Conservation (phyloP, 2,113 vertebrate genomes). For the Oncorhynchus tshawytscha region DNA sequence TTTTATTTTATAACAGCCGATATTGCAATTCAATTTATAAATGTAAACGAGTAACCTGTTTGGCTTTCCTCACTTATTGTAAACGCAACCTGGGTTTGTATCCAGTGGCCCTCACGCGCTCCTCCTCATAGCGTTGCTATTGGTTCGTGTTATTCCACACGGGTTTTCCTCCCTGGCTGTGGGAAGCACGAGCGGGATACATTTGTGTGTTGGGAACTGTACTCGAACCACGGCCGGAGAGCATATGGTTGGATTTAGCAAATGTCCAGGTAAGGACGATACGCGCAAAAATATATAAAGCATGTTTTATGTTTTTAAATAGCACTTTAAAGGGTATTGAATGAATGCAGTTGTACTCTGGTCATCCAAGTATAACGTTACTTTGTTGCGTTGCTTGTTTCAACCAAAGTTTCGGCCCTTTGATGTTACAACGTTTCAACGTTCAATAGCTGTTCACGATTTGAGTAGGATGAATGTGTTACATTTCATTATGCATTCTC, state of each 20-base stretch:
- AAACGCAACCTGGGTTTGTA: neutral
- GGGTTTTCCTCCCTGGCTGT: neutral
- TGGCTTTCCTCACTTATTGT: neutral
- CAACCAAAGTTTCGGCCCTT: neutral
- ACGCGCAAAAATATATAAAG: neutral
- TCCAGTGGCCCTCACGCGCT: neutral
- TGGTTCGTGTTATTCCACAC: neutral
- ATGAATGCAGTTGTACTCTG: neutral
- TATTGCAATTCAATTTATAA: neutral
- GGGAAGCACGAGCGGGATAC: neutral
- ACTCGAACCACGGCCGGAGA: neutral
- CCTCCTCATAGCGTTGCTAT: neutral
- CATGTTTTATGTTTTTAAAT: neutral
- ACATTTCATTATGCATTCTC: neutral
- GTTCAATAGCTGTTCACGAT: neutral
- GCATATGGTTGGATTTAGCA: neutral
- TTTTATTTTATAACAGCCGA: neutral
- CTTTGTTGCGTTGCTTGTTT: neutral
- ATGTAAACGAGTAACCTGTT: neutral
- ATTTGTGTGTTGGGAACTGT: neutral
- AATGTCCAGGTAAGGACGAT: neutral
- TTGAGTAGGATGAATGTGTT: neutral
- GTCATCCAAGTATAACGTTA: neutral
- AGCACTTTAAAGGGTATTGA: neutral
- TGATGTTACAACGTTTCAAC: neutral